Conservation (phyloP, 2,113 vertebrate species). For the Callionymus lyra region DNA sequence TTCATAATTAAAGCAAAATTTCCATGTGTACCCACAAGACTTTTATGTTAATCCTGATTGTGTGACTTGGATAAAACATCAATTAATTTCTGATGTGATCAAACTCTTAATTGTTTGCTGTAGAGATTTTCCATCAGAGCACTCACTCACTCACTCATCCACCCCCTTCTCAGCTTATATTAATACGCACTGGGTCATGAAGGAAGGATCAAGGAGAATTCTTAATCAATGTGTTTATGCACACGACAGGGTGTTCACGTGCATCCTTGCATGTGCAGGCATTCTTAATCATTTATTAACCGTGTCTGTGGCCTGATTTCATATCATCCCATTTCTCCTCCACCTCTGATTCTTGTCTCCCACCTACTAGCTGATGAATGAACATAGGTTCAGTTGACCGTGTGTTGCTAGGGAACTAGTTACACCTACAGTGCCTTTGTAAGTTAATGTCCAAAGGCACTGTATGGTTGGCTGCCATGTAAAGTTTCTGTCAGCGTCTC, state of each 20-base stretch:
- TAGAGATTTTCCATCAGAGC: too few species aligned
- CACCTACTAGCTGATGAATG: too few species aligned
- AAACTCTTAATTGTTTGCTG: too few species aligned
- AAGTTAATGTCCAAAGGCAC: too few species aligned
- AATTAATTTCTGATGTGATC: not conserved
- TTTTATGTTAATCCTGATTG: not conserved
- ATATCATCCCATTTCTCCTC: conserved; percentile 1
- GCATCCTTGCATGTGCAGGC: not conserved
- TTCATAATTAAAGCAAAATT: too few species aligned
- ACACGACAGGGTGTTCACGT: conserved; percentile 3
- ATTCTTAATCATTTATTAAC: conserved; percentile 33
- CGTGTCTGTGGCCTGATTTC: conserved; percentile 34
- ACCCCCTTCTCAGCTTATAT: conserved; percentile 11
- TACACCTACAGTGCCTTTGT: too few species aligned
- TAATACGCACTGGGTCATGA: conserved; percentile 39
- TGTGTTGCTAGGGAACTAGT: too few species aligned
- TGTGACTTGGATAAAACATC: not conserved
- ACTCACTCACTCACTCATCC: too few species aligned
- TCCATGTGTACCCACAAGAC: too few species aligned
- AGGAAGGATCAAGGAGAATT: conserved; percentile 50
- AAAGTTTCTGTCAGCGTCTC: too few species aligned
- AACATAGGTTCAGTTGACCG: too few species aligned
- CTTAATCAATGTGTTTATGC: conserved; percentile 42
- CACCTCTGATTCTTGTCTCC: not conserved
- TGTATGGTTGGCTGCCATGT: too few species aligned